Conservation (phyloP, 2,888 invertebrate genomes). For the Rhabditoides inermis region DNA sequence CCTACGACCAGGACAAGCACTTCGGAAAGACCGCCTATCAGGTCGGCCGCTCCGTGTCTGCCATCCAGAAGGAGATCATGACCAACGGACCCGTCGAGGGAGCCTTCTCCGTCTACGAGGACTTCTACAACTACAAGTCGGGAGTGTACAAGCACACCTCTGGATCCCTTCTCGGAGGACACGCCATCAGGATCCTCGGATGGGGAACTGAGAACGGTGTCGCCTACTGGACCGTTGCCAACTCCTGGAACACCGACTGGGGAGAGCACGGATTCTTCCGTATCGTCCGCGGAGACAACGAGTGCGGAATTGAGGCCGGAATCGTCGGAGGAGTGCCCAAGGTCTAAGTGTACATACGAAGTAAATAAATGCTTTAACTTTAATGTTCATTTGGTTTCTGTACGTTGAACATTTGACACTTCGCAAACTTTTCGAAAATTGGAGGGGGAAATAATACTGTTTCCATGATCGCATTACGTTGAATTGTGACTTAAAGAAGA, state of each 20-base stretch:
- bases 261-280: constrained; percentile 62
- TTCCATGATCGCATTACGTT: too few relatives aligned
- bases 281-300: constrained; percentile 16
- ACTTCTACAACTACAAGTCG: constrained; percentile 73
- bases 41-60: constrained; percentile 61
- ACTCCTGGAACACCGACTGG: constrained; percentile 88
- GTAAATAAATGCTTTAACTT: too few relatives aligned
- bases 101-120: constrained; percentile 76
- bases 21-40: constrained; percentile 17
- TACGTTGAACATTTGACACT: too few relatives aligned
- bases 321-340: constrained; percentile 20
- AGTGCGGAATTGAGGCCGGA: constrained; percentile 21
- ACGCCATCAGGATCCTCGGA: constrained; percentile 75
- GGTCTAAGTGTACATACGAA: background rate
- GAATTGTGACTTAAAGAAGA: too few relatives aligned
- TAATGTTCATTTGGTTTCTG: too few relatives aligned
- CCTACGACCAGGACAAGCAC: constrained; percentile 26
- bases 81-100: constrained; percentile 74
- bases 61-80: constrained; percentile 75
- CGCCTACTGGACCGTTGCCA: constrained; percentile 80
- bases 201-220: constrained; percentile 68
- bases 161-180: constrained; percentile 67
- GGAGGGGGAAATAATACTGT: too few relatives aligned
- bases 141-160: constrained; percentile 56
- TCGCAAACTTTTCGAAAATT: too few relatives aligned